Conservation (phyloP, 2,113 vertebrate species). For the Amphilophus citrinellus region DNA sequence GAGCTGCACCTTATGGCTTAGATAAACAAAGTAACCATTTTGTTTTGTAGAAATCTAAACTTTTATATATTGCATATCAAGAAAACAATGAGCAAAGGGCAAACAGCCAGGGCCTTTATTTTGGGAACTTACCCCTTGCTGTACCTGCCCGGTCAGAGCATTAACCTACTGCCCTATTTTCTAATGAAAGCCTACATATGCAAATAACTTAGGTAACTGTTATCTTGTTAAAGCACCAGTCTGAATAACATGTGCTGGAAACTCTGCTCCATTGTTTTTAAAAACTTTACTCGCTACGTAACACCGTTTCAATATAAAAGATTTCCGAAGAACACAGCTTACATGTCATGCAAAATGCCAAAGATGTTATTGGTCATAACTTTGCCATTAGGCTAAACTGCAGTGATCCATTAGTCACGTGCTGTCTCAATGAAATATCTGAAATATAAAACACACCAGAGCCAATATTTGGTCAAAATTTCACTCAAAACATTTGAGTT, state of each 20-base stretch:
- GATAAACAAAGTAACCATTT: neutral
- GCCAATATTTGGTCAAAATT: neutral
- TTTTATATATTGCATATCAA: neutral
- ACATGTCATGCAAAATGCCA: neutral
- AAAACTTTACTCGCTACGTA: neutral
- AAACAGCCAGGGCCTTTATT: neutral
- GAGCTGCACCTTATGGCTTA: neutral
- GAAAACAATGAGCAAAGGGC: neutral
- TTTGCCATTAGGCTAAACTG: neutral
- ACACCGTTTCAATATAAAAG: neutral
- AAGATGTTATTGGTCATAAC: neutral
- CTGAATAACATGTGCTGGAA: neutral
- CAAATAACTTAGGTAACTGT: slow-evolving; percentile 36
- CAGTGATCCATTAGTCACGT: neutral
- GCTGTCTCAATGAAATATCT: neutral
- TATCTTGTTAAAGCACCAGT: slow-evolving; percentile 26
- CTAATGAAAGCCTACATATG: slow-evolving; percentile 27
- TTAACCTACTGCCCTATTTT: slow-evolving; percentile 67
- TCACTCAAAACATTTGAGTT: neutral
- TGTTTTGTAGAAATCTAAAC: neutral
- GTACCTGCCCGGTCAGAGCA: slow-evolving; percentile 32
- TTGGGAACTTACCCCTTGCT: neutral
- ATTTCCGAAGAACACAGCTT: neutral
- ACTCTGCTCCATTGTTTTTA: neutral
- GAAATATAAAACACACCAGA: neutral